phyloP scores from a whole-genome alignment of 2,113 vertebrate species.

The Hydropotes inermis region DNA sequence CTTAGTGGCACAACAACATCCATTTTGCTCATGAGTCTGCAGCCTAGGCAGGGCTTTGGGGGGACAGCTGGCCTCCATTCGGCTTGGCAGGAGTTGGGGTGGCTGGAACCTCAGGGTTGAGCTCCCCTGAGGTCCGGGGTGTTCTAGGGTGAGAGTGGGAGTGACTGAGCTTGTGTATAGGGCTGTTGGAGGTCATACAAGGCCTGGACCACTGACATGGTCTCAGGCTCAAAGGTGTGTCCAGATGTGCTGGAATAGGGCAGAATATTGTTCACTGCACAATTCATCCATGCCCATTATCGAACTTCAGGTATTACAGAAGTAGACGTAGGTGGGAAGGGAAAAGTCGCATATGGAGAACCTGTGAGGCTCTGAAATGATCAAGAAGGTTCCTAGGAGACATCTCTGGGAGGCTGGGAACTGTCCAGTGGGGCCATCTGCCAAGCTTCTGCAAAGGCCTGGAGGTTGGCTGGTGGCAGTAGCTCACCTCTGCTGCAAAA shows the following conservation, averaged over 20 bases:
- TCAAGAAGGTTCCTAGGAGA: background rate
- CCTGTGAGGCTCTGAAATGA: background rate
- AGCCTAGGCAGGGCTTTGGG: accelerated
- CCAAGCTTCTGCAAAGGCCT: background rate
- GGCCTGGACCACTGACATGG: background rate
- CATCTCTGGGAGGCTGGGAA: background rate
- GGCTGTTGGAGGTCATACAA: background rate
- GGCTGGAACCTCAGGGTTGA: too few species aligned
- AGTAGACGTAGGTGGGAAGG: background rate
- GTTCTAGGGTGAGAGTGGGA: background rate
- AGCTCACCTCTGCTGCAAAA: background rate
- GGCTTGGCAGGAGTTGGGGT: background rate
- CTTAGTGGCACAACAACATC: background rate
- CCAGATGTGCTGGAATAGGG: background rate
- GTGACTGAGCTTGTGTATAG: accelerated
- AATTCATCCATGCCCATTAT: background rate
- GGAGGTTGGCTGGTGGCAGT: background rate
- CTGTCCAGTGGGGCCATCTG: accelerated
- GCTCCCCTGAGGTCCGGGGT: background rate
- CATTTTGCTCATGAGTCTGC: background rate
- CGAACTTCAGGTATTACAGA: background rate
- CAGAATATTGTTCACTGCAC: background rate
- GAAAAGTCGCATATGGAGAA: background rate
- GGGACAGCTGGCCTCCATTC: background rate
- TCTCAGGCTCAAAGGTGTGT: background rate